These are phyloP conservation scores for Nasonia vitripennis DNA, from an alignment of 1,140 invertebrate genomes.

Conservation along the genomic window DNA sequence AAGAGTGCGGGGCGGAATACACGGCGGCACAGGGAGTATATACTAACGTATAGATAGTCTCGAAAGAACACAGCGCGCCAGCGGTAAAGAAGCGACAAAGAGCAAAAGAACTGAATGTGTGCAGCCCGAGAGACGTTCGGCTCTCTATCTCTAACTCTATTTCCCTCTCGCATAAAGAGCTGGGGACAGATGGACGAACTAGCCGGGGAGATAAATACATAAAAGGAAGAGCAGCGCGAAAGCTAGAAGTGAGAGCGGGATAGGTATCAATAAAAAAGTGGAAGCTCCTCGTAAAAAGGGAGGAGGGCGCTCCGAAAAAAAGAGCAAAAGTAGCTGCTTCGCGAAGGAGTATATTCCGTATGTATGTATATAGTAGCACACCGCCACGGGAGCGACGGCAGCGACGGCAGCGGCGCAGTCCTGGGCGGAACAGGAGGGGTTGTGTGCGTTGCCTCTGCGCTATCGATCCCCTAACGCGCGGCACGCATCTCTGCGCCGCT, in stretches of 20 bases:
- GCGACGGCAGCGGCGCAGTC: neutral
- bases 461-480: conserved; percentile 25
- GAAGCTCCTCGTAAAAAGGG: neutral
- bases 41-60: too few species aligned
- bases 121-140: neutral
- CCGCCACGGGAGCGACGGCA: neutral
- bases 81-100: too few species aligned
- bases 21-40: too few species aligned
- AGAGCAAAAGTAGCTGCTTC: neutral
- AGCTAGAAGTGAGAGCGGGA: neutral
- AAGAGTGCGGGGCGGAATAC: too few species aligned
- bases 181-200: too few species aligned
- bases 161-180: too few species aligned
- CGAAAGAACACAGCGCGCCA: too few species aligned
- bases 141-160: too few species aligned
- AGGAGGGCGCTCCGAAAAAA: neutral
- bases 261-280: neutral
- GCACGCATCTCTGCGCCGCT: neutral
- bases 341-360: neutral
- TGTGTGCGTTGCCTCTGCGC: conserved; percentile 6
- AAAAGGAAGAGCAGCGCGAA: neutral
- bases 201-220: neutral
- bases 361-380: neutral
- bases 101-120: neutral
- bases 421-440: conserved; percentile 17